These are phyloP conservation scores for Knipowitschia caucasica DNA, from an alignment of 2,797 vertebrate species.

Conservation along the genomic window DNA sequence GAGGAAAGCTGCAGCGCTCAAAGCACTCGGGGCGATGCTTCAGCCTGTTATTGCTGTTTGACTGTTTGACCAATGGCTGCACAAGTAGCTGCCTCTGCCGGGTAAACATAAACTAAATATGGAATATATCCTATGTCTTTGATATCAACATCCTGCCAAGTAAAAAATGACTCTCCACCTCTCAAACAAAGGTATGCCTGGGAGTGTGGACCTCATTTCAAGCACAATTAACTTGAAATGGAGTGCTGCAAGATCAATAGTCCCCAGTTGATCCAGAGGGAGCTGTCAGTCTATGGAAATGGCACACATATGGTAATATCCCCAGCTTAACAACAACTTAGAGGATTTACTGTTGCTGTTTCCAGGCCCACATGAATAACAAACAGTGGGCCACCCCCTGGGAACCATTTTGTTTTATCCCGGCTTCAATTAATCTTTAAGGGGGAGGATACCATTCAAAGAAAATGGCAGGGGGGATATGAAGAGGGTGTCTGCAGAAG, in stretches of 20 bases:
- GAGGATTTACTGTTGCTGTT: slow-evolving; percentile 89
- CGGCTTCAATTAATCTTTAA: slow-evolving; percentile 86
- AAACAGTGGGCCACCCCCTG: slow-evolving; percentile 84
- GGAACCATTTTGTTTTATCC: slow-evolving; percentile 87
- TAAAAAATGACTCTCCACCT: slow-evolving; percentile 84
- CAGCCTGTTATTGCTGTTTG: slow-evolving; percentile 47
- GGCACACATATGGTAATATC: slow-evolving; percentile 88
- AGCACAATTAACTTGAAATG: slow-evolving; percentile 91
- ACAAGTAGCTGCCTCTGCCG: slow-evolving; percentile 62
- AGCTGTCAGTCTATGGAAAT: slow-evolving; percentile 87
- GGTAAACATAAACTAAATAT: slow-evolving; percentile 72
- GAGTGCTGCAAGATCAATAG: slow-evolving; percentile 88
- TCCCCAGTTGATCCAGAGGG: slow-evolving; percentile 86
- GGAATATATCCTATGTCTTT: slow-evolving; percentile 77
- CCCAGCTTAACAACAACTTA: slow-evolving; percentile 87
- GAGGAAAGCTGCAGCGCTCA: slow-evolving; percentile 31
- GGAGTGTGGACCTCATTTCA: slow-evolving; percentile 87
- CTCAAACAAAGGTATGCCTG: slow-evolving; percentile 81
- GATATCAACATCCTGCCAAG: slow-evolving; percentile 82
- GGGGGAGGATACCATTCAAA: slow-evolving; percentile 83
- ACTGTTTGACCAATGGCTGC: slow-evolving; percentile 65
- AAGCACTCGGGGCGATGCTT: slow-evolving; percentile 23
- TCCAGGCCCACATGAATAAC: slow-evolving; percentile 87
- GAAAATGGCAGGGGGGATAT: slow-evolving; percentile 75
- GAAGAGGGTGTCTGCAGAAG: slow-evolving; percentile 61